Evolutionary conservation across 2,113 vertebrate genomes (phyloP).

Genomic region (Myiopsitta monachus): DNA sequence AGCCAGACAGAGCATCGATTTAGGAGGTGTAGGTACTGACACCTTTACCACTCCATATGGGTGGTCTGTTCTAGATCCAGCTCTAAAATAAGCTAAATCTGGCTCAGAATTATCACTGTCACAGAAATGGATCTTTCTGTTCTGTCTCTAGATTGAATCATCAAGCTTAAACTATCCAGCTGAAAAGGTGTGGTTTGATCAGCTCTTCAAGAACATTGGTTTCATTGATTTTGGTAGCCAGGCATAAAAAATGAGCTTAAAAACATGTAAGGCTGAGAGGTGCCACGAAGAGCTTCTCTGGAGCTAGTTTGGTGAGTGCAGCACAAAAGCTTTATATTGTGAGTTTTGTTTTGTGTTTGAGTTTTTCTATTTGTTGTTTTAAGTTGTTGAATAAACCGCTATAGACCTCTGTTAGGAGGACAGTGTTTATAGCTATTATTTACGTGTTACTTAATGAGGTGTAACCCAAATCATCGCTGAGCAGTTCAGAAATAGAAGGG

Average conservation of each 20-base stretch:
- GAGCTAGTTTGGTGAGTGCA: not conserved
- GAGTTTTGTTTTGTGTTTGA: not conserved
- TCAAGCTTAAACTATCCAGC: not conserved
- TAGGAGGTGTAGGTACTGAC: not conserved
- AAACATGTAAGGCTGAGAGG: not conserved
- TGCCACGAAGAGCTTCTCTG: not conserved
- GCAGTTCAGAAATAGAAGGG: slow-evolving; percentile 17
- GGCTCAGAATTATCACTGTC: not conserved
- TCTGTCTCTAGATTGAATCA: not conserved
- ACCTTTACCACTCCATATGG: not conserved
- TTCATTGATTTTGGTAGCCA: not conserved
- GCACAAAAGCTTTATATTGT: not conserved
- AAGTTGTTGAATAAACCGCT: not conserved
- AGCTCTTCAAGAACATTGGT: not conserved
- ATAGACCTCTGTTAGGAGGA: not conserved
- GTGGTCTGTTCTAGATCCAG: not conserved
- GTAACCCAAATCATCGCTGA: not conserved
- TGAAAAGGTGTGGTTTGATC: not conserved
- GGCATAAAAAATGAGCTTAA: not conserved
- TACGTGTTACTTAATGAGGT: slow-evolving; percentile 1
- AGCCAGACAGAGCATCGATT: accelerated
- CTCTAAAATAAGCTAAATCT: not conserved
- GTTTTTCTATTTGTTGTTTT: not conserved
- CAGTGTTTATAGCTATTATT: not conserved
- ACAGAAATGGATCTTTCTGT: not conserved